These are phyloP conservation scores for Agraylea sexmaculata DNA, from an alignment of 1,140 invertebrate genomes.

Conservation along the genomic window DNA sequence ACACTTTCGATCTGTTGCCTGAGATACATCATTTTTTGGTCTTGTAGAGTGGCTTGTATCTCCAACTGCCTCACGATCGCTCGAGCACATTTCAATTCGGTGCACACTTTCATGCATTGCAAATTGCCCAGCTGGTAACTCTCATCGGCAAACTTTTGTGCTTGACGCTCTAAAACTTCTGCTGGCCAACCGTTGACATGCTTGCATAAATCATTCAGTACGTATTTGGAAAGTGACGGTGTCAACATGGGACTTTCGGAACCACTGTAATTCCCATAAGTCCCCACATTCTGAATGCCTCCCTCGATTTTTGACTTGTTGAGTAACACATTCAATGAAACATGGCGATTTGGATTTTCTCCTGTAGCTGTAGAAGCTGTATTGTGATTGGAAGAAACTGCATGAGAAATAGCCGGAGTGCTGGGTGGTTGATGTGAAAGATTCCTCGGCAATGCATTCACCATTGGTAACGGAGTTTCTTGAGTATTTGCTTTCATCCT, in stretches of 20 bases:
- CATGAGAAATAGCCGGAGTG: constrained; percentile 3
- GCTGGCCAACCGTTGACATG: constrained; percentile 75
- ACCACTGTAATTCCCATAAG: constrained; percentile 15
- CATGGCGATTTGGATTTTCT: constrained; percentile 12
- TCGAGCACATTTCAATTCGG: constrained; percentile 73
- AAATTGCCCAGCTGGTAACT: constrained; percentile 67
- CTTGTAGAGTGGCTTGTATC: constrained; percentile 80
- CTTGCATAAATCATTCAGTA: constrained; percentile 65
- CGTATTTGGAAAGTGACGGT: constrained; percentile 68
- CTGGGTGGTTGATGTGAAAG: constrained; percentile 14
- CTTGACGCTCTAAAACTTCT: constrained; percentile 72
- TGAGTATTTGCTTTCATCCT: constrained; percentile 10
- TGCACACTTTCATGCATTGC: constrained; percentile 72
- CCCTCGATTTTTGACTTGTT: constrained; percentile 21
- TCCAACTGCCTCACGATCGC: constrained; percentile 75
- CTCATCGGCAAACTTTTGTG: constrained; percentile 64
- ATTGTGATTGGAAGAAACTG: constrained; percentile 12
- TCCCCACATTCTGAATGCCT: constrained; percentile 18
- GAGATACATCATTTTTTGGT: constrained; percentile 76
- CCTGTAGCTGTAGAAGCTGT: constrained; percentile 3
- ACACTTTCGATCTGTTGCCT: constrained; percentile 64
- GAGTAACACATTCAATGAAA: constrained; percentile 12
- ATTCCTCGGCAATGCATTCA: constrained; percentile 22
- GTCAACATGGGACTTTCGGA: constrained; percentile 37
- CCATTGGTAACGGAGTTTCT: constrained; percentile 30